Conservation (phyloP, 2,797 vertebrate genomes). For the Acipenser transmontanus region DNA sequence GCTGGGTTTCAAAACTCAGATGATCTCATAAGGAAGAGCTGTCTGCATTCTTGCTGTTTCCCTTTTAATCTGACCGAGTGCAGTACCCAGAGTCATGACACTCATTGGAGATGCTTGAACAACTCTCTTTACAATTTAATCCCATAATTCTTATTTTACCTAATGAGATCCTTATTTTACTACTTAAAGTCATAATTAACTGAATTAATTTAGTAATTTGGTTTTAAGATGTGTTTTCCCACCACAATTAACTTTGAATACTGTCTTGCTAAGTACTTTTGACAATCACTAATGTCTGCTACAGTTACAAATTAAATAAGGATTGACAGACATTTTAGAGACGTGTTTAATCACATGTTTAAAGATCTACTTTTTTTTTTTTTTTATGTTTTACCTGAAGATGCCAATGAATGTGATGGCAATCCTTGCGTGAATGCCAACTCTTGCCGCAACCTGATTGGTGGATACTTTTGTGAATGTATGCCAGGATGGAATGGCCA, state of each 20-base stretch:
- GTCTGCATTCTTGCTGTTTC: slow-evolving; percentile 54
- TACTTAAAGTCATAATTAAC: no score
- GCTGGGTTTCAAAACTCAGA: slow-evolving; percentile 46
- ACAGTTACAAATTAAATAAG: no score
- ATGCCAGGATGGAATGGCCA: slow-evolving; percentile 86
- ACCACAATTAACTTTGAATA: no score
- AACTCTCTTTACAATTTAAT: slow-evolving; percentile 19
- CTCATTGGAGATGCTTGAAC: slow-evolving; percentile 32
- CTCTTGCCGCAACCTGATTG: slow-evolving; percentile 96
- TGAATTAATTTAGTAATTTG: background rate
- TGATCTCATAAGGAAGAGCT: slow-evolving; percentile 61
- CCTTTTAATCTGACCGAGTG: slow-evolving; percentile 36
- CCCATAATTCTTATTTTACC: background rate
- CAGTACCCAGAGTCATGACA: slow-evolving; percentile 17
- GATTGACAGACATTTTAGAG: no score
- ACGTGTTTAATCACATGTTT: no score
- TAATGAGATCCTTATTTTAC: no score
- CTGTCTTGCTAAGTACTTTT: no score
- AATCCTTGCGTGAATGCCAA: slow-evolving; percentile 92
- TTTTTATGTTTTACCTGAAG: slow-evolving; percentile 47
- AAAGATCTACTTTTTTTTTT: background rate
- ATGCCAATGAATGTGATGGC: slow-evolving; percentile 92
- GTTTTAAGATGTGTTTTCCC: no score
- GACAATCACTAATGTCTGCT: no score
- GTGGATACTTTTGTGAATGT: slow-evolving; percentile 95